These are phyloP conservation scores for Hydrozoanthus tunicans DNA, from an alignment of 64 coral and sea anemone species.

Conservation along the genomic window DNA sequence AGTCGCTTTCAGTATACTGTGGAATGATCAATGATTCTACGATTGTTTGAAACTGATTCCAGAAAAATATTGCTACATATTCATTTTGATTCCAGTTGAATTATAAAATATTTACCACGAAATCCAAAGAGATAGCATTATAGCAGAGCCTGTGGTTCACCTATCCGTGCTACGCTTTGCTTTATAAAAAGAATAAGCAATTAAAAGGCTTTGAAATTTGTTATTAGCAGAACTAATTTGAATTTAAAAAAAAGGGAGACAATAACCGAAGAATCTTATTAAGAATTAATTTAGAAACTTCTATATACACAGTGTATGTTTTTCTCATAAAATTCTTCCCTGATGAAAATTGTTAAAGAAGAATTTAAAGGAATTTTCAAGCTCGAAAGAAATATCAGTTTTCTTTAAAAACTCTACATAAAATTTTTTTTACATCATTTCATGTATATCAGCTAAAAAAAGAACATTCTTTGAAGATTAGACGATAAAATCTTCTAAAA, in stretches of 20 bases:
- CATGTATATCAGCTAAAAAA: neutral
- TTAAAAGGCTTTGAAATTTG: slow-evolving; percentile 20
- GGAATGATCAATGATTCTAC: slow-evolving; percentile 12
- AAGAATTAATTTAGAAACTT: slow-evolving; percentile 1
- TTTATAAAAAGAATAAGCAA: slow-evolving; percentile 10
- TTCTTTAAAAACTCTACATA: neutral
- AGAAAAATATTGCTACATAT: neutral
- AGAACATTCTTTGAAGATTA: slow-evolving; percentile 3
- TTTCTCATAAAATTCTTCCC: neutral
- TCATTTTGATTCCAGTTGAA: neutral
- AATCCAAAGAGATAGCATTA: neutral
- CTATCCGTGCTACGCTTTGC: neutral
- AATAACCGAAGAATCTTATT: neutral
- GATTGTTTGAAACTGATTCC: slow-evolving; percentile 5
- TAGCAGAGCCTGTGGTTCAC: slow-evolving; percentile 18
- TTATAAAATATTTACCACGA: slow-evolving; percentile 48
- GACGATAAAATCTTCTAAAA: neutral
- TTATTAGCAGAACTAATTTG: slow-evolving; percentile 53
- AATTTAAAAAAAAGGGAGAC: slow-evolving; percentile 28
- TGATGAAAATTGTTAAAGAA: neutral
- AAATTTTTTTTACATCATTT: neutral
- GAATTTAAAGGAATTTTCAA: neutral
- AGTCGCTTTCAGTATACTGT: slow-evolving; percentile 1
- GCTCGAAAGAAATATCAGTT: no score
- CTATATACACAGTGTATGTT: slow-evolving; percentile 6